phyloP scores from a whole-genome alignment of 2,797 vertebrate species.

The Anguilla megastoma region DNA sequence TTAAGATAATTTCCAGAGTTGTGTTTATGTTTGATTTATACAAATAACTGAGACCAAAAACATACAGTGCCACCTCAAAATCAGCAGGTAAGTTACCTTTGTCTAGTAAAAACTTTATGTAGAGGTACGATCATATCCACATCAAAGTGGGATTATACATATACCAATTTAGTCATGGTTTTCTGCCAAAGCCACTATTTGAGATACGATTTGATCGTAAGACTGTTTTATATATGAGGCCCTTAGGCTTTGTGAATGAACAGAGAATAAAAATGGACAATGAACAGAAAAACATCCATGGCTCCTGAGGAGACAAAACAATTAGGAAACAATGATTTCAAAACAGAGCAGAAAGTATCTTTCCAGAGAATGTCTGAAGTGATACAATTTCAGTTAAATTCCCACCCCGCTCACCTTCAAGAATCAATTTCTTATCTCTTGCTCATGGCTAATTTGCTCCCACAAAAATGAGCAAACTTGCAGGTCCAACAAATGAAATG shows the following conservation, averaged over 20 bases:
- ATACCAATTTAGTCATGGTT: no score
- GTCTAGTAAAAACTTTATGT: no score
- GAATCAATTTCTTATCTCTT: neutral
- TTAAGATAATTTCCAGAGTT: no score
- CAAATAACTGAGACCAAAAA: no score
- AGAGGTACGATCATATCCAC: no score
- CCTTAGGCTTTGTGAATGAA: neutral
- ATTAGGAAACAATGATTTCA: slow-evolving; percentile 32
- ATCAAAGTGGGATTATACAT: no score
- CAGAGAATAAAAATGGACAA: slow-evolving; percentile 12
- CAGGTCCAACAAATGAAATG: neutral
- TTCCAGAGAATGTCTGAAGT: neutral
- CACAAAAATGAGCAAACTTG: neutral
- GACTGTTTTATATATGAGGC: neutral
- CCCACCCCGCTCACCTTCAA: neutral
- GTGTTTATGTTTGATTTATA: no score
- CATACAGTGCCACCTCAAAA: no score
- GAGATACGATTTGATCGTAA: no score
- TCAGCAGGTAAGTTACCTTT: no score
- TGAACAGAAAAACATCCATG: neutral
- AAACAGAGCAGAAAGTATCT: slow-evolving; percentile 17
- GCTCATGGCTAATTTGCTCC: neutral
- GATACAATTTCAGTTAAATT: neutral
- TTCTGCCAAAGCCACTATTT: no score
- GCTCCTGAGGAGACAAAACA: slow-evolving; percentile 16